A percentile compares a stretch with the other conserved stretches of the same genome.
These are phyloP conservation scores for Tachina grossa DNA, from an alignment of 2,888 invertebrate genomes.

Conservation along the genomic window DNA sequence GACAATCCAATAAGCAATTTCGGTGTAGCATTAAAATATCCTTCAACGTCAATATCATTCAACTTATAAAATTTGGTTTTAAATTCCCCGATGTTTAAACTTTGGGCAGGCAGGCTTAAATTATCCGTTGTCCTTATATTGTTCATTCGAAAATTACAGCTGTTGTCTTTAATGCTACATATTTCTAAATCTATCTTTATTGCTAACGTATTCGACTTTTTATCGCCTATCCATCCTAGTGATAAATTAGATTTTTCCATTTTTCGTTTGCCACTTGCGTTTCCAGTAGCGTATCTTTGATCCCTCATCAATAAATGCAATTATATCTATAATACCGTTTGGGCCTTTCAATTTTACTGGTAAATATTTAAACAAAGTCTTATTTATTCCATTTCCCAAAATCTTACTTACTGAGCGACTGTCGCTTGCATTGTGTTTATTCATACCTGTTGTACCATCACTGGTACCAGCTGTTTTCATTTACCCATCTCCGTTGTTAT, in stretches of 20 bases:
- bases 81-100: constrained; percentile 2
- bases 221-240: constrained; percentile 20
- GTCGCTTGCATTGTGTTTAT: not conserved
- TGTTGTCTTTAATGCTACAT: not conserved
- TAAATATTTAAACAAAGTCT: constrained; percentile 54
- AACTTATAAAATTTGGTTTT: constrained; percentile 22
- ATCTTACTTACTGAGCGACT: constrained; percentile 22
- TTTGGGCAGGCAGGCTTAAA: not conserved
- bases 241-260: constrained; percentile 45
- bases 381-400: not conserved
- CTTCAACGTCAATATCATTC: constrained; percentile 14
- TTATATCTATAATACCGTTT: constrained; percentile 18
- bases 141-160: constrained; percentile 19
- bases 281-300: constrained; percentile 37
- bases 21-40: constrained; percentile 21
- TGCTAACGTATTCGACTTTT: not conserved
- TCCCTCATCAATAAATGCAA: no score
- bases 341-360: constrained; percentile 11
- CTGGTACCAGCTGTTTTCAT: not conserved
- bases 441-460: not conserved
- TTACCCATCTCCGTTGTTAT: not conserved
- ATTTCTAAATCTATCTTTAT: constrained; percentile 45
- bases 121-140: constrained; percentile 16
- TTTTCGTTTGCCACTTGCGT: constrained; percentile 41
- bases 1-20: constrained; percentile 25